Evolutionary conservation across 2,113 vertebrate genomes (phyloP), one percentile per base, ranked within the genome.

Genomic region (Aptenodytes patagonicus): DNA sequence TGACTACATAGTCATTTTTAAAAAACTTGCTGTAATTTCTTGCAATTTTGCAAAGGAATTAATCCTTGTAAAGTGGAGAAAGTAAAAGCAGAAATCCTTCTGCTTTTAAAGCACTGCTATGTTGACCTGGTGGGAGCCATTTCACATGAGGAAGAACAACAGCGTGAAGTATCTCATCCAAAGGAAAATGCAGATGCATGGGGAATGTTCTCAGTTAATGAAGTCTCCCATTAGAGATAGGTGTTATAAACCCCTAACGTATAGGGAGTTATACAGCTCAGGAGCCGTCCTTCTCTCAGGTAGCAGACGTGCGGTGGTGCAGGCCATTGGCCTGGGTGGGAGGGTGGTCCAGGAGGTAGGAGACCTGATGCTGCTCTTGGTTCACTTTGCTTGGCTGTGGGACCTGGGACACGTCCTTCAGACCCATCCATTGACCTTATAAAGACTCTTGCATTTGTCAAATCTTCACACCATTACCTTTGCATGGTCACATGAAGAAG

Each of bases 241-340:
- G 22, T 21, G 10, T 20, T n/a, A 17, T 6, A 26, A 51, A 72
- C 13, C 11, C 13, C 1, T 5, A 3, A 18, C 5, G 9, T 32
- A 13, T 1, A 34, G 21, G 61, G 32, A 13, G 21, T 29, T 36
- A 8, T 1, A 20, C 11, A 46, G 42, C 36, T 47, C 20, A 11
- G 62, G 49, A 47, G 20, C 17, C 5, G 2, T 25, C 57, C 44
- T 38, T 10, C 24, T 10, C 44, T 52, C 11, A 10, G 18, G 46
- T 4, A 40, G 26, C 22, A 32, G 47, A 17, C 0, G 2, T 36
- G 25, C 0, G 5, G 57, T 32, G 28, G 29, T 36, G 40, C 22
- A 31, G 52, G 46, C 18, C 20, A 2, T n/a, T 29, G 61, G 36
- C 7, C 9, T 31, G 32, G 4, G 22, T 11, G 10, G 36, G 54